Conservation (phyloP, 2,888 invertebrate genomes). For the Cheilosia urbana region DNA sequence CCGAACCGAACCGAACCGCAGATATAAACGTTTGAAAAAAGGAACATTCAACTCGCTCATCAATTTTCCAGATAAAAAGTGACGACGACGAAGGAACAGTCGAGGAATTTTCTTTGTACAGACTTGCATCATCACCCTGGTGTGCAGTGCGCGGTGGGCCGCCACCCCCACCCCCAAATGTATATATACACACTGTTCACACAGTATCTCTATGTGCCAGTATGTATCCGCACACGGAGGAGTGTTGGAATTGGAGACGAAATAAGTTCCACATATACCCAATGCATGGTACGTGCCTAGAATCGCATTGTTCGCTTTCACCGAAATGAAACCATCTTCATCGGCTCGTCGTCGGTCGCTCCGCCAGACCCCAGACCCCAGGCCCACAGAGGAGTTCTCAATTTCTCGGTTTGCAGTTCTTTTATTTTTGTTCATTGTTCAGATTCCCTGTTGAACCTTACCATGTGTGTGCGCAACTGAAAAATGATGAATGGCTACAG, state of each 20-base stretch:
- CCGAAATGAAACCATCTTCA: slow-evolving; percentile 66
- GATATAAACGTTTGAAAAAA: slow-evolving; percentile 48
- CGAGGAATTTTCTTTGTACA: slow-evolving; percentile 58
- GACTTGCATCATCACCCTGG: slow-evolving; percentile 48
- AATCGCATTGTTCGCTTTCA: slow-evolving; percentile 69
- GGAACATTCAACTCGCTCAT: slow-evolving; percentile 61
- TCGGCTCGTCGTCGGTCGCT: slow-evolving; percentile 20
- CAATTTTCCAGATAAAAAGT: slow-evolving; percentile 60
- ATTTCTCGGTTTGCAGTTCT: slow-evolving; percentile 48
- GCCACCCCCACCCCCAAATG: slow-evolving; percentile 5
- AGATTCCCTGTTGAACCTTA: slow-evolving; percentile 37
- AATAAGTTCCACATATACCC: slow-evolving; percentile 59
- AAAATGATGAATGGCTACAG: slow-evolving; percentile 64
- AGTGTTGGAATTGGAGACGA: slow-evolving; percentile 63
- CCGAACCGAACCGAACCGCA: slow-evolving; percentile 5
- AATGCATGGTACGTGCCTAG: slow-evolving; percentile 70
- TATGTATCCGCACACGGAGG: slow-evolving; percentile 13
- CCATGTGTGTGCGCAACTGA: slow-evolving; percentile 43
- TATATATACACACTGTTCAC: not conserved
- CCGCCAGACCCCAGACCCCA: not conserved
- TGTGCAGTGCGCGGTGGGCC: not conserved
- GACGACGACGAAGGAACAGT: slow-evolving; percentile 11
- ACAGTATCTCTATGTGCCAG: slow-evolving; percentile 9
- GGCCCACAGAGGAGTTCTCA: slow-evolving; percentile 42
- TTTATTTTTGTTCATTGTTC: slow-evolving; percentile 30